These are phyloP conservation scores for Gymnosoma rotundatum DNA, from an alignment of 2,888 invertebrate genomes.

Conservation along the genomic window DNA sequence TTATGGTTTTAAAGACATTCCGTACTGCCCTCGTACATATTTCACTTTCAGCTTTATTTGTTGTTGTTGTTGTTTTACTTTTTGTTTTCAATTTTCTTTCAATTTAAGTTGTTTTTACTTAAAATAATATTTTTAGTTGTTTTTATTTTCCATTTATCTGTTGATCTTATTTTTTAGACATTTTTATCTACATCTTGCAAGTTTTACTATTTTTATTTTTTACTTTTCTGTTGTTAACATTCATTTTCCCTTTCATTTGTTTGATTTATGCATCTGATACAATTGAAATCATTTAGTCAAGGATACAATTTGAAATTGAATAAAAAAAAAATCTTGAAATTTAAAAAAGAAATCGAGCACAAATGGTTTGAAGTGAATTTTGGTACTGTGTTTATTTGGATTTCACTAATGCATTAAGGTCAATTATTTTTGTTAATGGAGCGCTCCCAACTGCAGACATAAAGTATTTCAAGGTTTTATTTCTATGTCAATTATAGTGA, in stretches of 20 bases:
- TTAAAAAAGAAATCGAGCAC: constrained; percentile 17
- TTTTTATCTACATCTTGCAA: constrained; percentile 55
- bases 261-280: constrained; percentile 55
- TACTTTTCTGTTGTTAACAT: constrained; percentile 52
- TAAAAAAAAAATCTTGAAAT: constrained; percentile 8
- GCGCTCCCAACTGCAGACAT: background rate
- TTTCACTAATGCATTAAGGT: constrained; percentile 45
- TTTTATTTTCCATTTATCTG: constrained; percentile 46
- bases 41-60: constrained; percentile 27
- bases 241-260: constrained; percentile 67
- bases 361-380: constrained; percentile 39
- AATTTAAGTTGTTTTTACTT: constrained; percentile 5
- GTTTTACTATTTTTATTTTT: background rate
- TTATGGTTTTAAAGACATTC: too few relatives aligned
- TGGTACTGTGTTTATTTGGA: constrained; percentile 16
- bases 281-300: constrained; percentile 10
- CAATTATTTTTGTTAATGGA: constrained; percentile 35
- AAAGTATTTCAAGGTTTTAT: constrained; percentile 34
- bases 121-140: constrained; percentile 7
- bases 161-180: constrained; percentile 61
- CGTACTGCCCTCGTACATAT: background rate
- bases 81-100: constrained; percentile 14
- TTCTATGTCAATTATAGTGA: background rate
- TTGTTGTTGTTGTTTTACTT: background rate
- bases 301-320: constrained; percentile 29